Conservation (phyloP, 2,113 vertebrate genomes). For the Microtus montanus region DNA sequence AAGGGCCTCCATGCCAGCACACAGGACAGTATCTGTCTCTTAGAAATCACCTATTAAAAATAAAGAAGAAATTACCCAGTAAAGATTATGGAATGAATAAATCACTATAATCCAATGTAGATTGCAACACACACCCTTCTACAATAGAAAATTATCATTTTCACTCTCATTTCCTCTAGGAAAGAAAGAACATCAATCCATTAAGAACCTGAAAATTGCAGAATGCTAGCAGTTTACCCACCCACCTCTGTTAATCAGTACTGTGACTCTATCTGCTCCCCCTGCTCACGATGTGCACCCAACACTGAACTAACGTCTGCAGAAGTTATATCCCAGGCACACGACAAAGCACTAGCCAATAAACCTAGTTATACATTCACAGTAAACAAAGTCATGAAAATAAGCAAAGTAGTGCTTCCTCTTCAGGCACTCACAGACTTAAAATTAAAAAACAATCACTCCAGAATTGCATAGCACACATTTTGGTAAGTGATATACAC, state of each 20-base stretch:
- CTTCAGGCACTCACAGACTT: neutral
- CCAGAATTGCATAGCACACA: neutral
- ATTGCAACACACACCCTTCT: neutral
- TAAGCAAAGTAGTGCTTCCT: neutral
- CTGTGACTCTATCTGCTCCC: neutral
- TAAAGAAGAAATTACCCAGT: neutral
- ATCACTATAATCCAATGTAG: neutral
- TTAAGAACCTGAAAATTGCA: slow-evolving; percentile 23
- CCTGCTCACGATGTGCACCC: neutral
- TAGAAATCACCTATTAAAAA: neutral
- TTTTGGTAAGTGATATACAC: neutral
- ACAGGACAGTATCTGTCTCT: neutral
- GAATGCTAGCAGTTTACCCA: neutral
- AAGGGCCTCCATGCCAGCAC: neutral
- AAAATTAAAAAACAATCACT: neutral
- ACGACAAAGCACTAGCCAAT: neutral
- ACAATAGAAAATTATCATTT: neutral
- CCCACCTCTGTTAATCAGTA: neutral
- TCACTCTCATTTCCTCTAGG: neutral
- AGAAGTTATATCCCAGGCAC: neutral
- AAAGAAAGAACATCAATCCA: slow-evolving; percentile 6
- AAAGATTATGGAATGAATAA: slow-evolving; percentile 7
- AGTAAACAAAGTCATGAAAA: neutral
- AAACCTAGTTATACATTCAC: neutral
- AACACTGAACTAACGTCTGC: neutral